phyloP scores from a whole-genome alignment of 2,888 invertebrate species.

The Adela reaumurella region DNA sequence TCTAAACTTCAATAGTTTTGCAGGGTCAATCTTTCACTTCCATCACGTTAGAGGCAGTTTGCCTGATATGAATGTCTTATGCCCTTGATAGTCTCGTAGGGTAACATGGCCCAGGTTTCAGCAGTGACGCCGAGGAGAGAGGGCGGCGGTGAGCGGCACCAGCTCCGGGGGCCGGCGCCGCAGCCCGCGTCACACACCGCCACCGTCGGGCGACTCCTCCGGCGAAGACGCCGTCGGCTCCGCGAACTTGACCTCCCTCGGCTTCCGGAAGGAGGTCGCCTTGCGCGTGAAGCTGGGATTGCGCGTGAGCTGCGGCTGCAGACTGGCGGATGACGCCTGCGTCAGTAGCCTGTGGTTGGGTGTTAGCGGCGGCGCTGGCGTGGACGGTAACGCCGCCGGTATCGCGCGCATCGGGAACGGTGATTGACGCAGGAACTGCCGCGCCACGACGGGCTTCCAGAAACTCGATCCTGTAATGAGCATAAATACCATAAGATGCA shows the following conservation, averaged over 20 bases:
- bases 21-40: too few relatives aligned
- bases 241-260: conserved; percentile 53
- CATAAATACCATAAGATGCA: too few relatives aligned
- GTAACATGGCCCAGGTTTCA: too few relatives aligned
- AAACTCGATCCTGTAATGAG: conserved; percentile 22
- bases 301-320: conserved; percentile 31
- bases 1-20: too few relatives aligned
- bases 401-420: conserved; percentile 48
- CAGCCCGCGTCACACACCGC: conserved; percentile 50
- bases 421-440: conserved; percentile 67
- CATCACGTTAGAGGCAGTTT: too few relatives aligned
- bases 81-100: too few relatives aligned
- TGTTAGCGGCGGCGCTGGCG: conserved; percentile 26
- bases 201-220: conserved; percentile 21
- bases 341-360: conserved; percentile 16
- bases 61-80: too few relatives aligned
- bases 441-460: conserved; percentile 70
- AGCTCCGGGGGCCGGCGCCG: conserved; percentile 48
- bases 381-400: too few relatives aligned
- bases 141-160: conserved; percentile 43
- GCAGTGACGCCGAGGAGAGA: conserved; percentile 20
- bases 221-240: conserved; percentile 20
- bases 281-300: conserved; percentile 39
- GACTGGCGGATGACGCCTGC: conserved; percentile 44
- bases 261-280: conserved; percentile 41